Base-by-base conservation (phyloP, 53 echinoderm and acorn worm genomes). In the Luidia sarsii region DNA sequence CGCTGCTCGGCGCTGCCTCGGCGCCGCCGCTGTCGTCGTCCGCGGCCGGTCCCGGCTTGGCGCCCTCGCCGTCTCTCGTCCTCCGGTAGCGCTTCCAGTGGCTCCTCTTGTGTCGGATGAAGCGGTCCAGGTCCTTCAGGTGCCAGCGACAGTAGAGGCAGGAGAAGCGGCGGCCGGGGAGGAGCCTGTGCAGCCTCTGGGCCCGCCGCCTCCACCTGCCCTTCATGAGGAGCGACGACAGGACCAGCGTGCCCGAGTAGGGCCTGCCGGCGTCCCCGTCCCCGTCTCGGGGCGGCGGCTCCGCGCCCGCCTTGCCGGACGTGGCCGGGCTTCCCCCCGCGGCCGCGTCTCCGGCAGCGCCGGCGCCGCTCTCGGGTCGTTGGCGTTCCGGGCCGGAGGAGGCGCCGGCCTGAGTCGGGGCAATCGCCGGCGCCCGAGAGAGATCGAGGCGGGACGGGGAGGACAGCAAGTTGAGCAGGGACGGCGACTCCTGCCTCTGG, bases 71-170 rank as follows among this genome's bases (percentile, higher is more conserved):
- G 20, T 48, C 32, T 30, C 61, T 77, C 29, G 43, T 19, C 7
- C 48, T 59, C 3, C 32, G 77, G 39, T 77, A 77, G 3, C 43
- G 59, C 16, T 61, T 77, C 39, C 28, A 19, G 14, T 77, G 77
- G 19, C 46, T 60, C 30, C 61, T 41, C 61, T 77, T 77, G 23
- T 77, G 77, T n/a, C 8, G 59, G 31, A 77, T 77, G n/a, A 77
- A 77, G 61, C 30, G 77, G 45, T 77, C 24, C 6, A 60, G 77
- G 35, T 77, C 77, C 48, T 57, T 77, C 5, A 60, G 46, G 37
- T 61, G 41, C 77, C 77, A 61, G n/a, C 61, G 23, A 1, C 77
- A 77, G 48, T 60, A 77, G 45, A 77, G 18, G 32, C 77, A 77
- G 61, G 30, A 77, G 39, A 77, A 77, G 1, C 46, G 41, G 25